Conservation (phyloP, 1,140 invertebrate species). For the Chlorops oryzae region DNA sequence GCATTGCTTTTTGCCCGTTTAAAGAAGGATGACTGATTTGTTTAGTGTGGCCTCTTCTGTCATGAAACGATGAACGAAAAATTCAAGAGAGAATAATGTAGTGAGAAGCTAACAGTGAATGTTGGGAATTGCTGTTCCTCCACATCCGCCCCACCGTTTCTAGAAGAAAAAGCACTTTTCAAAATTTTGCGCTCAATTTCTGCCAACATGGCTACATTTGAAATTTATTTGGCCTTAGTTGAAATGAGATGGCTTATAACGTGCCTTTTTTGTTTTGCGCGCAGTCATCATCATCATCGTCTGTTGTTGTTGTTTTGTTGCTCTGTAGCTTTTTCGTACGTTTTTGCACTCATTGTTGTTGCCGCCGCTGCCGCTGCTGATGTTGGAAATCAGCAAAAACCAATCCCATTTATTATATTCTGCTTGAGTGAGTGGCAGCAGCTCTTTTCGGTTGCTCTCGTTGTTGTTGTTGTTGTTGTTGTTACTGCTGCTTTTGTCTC, state of each 20-base stretch:
- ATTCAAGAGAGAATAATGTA: not conserved
- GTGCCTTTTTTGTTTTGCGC: constrained; percentile 5
- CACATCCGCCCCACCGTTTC: too few species aligned
- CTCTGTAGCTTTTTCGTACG: constrained; percentile 3
- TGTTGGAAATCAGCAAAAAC: constrained; percentile 47
- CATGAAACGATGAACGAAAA: not conserved
- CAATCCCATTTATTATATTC: constrained; percentile 49
- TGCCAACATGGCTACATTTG: constrained; percentile 30
- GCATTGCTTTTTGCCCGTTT: too few species aligned
- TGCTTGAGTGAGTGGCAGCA: constrained; percentile 47
- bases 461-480: constrained; percentile 7
- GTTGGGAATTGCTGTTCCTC: constrained; percentile 5
- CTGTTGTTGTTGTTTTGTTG: constrained; percentile 12
- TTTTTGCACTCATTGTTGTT: constrained; percentile 7
- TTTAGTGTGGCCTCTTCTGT: too few species aligned
- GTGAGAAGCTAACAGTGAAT: not conserved
- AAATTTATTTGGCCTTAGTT: constrained; percentile 48
- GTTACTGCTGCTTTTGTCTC: not conserved
- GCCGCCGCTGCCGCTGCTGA: constrained; percentile 14
- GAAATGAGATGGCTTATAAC: constrained; percentile 47
- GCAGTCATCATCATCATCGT: constrained; percentile 9
- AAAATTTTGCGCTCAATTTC: too few species aligned
- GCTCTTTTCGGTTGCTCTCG: not conserved
- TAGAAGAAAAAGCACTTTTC: too few species aligned
- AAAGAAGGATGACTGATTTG: too few species aligned